Percentiles rank a stretch among this genome's conserved stretches.
Conservation (phyloP, 2,888 invertebrate genomes). For the Papilio demoleus region DNA sequence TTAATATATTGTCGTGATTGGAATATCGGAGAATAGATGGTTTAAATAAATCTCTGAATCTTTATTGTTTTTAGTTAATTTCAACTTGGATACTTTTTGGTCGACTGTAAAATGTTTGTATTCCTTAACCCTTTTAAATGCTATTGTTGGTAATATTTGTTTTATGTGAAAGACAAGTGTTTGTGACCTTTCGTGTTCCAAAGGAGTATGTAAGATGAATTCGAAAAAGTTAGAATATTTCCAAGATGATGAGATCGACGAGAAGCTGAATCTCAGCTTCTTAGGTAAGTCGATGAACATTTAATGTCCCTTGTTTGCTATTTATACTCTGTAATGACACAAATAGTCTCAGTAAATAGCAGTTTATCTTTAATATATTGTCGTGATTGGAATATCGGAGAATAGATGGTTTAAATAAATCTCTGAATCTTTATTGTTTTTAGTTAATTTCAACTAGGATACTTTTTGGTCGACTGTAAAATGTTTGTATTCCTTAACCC, state of each 20-base stretch:
- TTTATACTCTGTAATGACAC: conserved; percentile 19
- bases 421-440: no score
- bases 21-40: neutral
- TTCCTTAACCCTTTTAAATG: no score
- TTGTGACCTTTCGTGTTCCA: conserved; percentile 69
- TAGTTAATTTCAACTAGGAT: no score
- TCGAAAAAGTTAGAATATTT: conserved; percentile 81
- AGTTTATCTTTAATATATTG: conserved; percentile 35
- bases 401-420: conserved; percentile 9
- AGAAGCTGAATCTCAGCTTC: conserved; percentile 79
- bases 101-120: no score
- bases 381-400: conserved; percentile 26
- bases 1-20: conserved; percentile 34
- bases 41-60: no score
- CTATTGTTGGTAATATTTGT: conserved; percentile 48
- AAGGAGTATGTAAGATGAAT: conserved; percentile 72
- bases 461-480: no score
- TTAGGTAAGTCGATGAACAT: conserved; percentile 69
- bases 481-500: no score
- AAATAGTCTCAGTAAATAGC: conserved; percentile 24
- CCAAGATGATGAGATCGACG: conserved; percentile 74
- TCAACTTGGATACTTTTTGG: no score
- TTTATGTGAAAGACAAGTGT: conserved; percentile 74
- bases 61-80: no score
- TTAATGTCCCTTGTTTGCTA: conserved; percentile 5